Base-by-base conservation (phyloP, 2,888 invertebrate genomes). In the Pinctada fucata region DNA sequence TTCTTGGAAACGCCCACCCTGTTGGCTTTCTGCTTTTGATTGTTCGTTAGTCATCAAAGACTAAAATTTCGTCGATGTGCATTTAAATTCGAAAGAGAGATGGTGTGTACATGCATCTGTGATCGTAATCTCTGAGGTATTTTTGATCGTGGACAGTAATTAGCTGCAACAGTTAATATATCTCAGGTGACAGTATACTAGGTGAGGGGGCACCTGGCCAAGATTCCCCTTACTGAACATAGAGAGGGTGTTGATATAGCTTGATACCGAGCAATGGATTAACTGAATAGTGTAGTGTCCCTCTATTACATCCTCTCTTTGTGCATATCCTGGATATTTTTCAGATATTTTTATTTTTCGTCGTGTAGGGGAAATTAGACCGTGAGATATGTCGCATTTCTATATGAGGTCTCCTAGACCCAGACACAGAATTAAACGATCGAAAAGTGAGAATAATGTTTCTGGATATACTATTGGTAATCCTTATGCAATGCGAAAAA, bases 381-480 rank as follows among this genome's bases (percentile, higher is more conserved):
- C 31, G 0, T 31, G 31, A 5, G 47, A 31, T 2, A 68, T 68
- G 68, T 16, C 16, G 10, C 68, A 68, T 47, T 68, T 68, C 16
- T 45, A 47, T 68, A 45, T 68, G 47, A 74, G 66, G 66, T 74
- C 74, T 49, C 74, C 74, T 31, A 65, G 65, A 13, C 58, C 58
- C 13, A 31, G 31, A 47, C 76, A 65, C 3, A 48, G 76, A 72
- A 47, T 77, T 3, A 77, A 72, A 52, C 71, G 76, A 47, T 77
- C 67, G 10, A 50, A 67, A 4, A 77, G 76, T 72, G 76, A 72
- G 13, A 66, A 51, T n/a, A 72, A 77, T 66, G 72, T 77, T 13
- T 8, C 8, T 1, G 71, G 76, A 1, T 72, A 65, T 65, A 77
- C 76, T n/a, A 77, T 77, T 52, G 76, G 76, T n/a, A 77, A 77